Evolutionary conservation across 2,888 invertebrate genomes (phyloP), one percentile per base, ranked within the genome.

Genomic region (Eristalis intricaria): DNA sequence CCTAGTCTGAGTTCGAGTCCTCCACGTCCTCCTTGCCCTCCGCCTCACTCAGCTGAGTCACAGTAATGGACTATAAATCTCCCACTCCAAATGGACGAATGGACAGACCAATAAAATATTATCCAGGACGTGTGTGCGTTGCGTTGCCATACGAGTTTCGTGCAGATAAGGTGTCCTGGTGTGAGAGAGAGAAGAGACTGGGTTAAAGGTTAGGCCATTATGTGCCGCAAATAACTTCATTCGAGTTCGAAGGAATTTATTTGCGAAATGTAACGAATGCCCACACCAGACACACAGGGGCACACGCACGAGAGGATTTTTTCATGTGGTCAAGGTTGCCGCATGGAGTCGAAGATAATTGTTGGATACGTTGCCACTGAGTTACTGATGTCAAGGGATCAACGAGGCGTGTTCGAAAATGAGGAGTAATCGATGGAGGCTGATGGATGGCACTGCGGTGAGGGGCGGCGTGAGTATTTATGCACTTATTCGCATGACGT

Each of bases 51-150:
- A 43, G 66, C 71, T 79, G 60, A 84, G 66, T 77, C 61, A 70
- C 58, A 64, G 75, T 84, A 84, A 84, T 84, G 84, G 80, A 80
- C 84, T 76, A 84, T 84, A 84, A 84, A 84, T 84, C 80, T 56
- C 60, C 75, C 60, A 66, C 70, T 66, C 84, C 70, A 80, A 84
- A 84, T 76, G 80, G 70, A 80, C 70, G 66, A 80, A 84, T 76
- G 66, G 84, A 76, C 84, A 84, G 75, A 63, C 66, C 65, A 80
- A 80, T 80, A 84, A 76, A 84, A 71, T 84, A 80, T 76, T 76
- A 71, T 73, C 38, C 79, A 74, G 35, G 56, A 64, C 64, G 58
- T 80, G 84, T 70, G 74, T 79, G 64, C 32, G 32, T 32, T 32
- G 32, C 32, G 32, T n/a, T 43, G 43, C 43, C 43, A 40, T 43